These are phyloP conservation scores for Tetranychus piercei DNA, from an alignment of 2,888 invertebrate genomes.

Conservation along the genomic window DNA sequence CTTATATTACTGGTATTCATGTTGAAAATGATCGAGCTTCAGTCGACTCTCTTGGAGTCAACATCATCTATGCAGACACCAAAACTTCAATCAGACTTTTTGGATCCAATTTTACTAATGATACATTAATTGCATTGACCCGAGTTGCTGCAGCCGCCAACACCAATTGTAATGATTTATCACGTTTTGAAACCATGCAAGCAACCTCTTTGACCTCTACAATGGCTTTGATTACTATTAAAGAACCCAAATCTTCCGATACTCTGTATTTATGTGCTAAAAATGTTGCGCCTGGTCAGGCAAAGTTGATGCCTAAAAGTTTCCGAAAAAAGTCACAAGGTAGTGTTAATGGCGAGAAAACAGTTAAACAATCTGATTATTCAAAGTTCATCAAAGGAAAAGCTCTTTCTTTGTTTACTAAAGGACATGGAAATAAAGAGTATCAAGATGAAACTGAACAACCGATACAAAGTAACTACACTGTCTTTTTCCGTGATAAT, in stretches of 20 bases:
- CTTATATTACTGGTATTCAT: not conserved
- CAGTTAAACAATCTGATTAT: not conserved
- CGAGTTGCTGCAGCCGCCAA: not conserved
- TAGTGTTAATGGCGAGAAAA: not conserved
- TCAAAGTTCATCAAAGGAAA: not conserved
- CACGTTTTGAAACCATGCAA: not conserved
- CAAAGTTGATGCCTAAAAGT: too few species aligned
- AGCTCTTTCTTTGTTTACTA: not conserved
- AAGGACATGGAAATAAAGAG: not conserved
- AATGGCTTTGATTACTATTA: not conserved
- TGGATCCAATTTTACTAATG: conserved; percentile 2
- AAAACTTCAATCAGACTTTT: not conserved
- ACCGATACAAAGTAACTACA: not conserved
- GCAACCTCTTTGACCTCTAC: not conserved
- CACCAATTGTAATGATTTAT: not conserved
- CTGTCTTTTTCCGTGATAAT: not conserved
- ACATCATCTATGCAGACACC: not conserved
- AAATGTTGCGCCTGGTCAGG: not conserved
- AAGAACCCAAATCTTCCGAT: not conserved
- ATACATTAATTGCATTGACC: conserved; percentile 1
- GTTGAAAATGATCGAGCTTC: conserved; percentile 1
- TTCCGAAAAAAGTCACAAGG: not conserved
- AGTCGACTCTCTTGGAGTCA: not conserved
- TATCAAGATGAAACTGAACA: not conserved
- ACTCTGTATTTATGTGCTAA: not conserved